Percentiles rank a stretch among this genome's conserved stretches.
Evolutionary conservation across 2,888 invertebrate species (phyloP).

Genomic region (Coleophora flavipennella): DNA sequence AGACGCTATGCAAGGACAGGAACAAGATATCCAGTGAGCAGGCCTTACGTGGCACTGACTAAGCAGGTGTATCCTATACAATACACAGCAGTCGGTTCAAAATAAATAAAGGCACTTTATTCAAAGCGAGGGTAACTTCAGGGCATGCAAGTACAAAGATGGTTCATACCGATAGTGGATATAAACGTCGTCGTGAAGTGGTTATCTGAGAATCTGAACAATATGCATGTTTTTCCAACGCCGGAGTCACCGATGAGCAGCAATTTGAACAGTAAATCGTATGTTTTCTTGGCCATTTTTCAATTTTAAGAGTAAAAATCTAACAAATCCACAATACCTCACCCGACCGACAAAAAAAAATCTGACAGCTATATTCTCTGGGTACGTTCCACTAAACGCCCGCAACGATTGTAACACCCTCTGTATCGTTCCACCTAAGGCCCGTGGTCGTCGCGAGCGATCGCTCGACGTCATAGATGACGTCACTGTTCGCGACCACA

Average conservation of each 20-base stretch:
- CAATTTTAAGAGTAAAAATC: constrained; percentile 26
- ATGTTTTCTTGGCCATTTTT: constrained; percentile 95
- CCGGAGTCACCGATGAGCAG: constrained; percentile 94
- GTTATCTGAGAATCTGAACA: constrained; percentile 95
- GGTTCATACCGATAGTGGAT: constrained; percentile 90
- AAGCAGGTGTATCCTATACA: no score
- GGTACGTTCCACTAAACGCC: no score
- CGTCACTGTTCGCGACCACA: no score
- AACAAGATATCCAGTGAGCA: no score
- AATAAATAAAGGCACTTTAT: not conserved
- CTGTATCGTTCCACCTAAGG: no score
- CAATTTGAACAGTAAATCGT: constrained; percentile 94
- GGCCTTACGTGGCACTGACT: no score
- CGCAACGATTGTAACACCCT: no score
- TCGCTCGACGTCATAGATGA: no score
- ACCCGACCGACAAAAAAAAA: constrained; percentile 22
- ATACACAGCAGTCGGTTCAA: not conserved
- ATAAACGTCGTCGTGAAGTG: constrained; percentile 96
- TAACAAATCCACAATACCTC: constrained; percentile 24
- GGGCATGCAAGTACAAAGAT: constrained; percentile 25
- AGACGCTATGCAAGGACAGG: constrained; percentile 10
- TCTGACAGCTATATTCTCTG: constrained; percentile 20
- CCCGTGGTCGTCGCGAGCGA: no score
- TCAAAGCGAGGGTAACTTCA: constrained; percentile 3
- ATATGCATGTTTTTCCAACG: constrained; percentile 94